Base-by-base conservation (phyloP, 2,888 invertebrate genomes). In the Epistrophella euchroma region DNA sequence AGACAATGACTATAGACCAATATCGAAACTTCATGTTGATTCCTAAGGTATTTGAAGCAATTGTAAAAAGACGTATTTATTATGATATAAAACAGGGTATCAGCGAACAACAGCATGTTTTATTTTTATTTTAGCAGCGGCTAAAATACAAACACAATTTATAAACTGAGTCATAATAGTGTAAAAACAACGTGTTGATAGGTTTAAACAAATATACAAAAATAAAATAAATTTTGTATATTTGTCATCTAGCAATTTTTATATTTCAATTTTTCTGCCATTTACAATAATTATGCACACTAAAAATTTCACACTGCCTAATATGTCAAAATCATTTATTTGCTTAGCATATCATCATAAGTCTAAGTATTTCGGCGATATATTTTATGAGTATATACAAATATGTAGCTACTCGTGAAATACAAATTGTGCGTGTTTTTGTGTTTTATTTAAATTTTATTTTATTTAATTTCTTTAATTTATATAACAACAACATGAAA, bases 341-440 rank as follows among this genome's bases (percentile, higher is more conserved):
- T 32, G 55, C 15, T n/a, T 17, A 32, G 9, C 56, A 17, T 17
- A 56, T 56, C 32, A 56, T 32, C 9, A 25, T 52, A 25, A 52
- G n/a, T 0, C 15, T 40, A 40, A n/a, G 52, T 28, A 28, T 28
- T 55, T n/a, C 9, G 55, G 28, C 9, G 28, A 55, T 28, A 55
- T 28, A n/a, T n/a, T n/a, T n/a, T n/a, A n/a, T n/a, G n/a, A n/a
- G n/a, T n/a, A n/a, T n/a, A n/a, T n/a, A n/a, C n/a, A n/a, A n/a
- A n/a, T n/a, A n/a, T n/a, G n/a, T n/a, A n/a, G n/a, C n/a, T 28
- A 28, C 2, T 28, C 28, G 28, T 28, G 28, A 28, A 28, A 28
- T n/a, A 47, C n/a, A 52, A 28, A 55, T 55, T 15, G 52, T 28
- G 47, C 15, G 22, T 50, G 22, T 50, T n/a, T 55, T 52, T 15